phyloP scores from a whole-genome alignment of 2,888 invertebrate species.

The Cylindroiulus punctatus region DNA sequence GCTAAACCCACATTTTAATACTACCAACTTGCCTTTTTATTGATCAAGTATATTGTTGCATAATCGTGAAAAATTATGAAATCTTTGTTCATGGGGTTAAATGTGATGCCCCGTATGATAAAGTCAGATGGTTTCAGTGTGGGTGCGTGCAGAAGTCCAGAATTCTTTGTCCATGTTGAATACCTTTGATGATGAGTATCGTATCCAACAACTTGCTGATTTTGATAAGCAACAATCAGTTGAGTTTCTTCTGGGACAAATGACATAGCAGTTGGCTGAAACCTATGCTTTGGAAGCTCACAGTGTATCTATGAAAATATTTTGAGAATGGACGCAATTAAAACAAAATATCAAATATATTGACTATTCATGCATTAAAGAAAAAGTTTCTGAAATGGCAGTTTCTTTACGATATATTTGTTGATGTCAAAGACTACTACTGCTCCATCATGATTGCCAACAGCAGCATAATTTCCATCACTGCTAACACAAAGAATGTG shows the following conservation, averaged over 20 bases:
- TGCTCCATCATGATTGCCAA: conserved; percentile 74
- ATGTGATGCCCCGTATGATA: conserved; percentile 45
- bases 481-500: conserved; percentile 69
- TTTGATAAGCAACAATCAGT: conserved; percentile 79
- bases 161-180: conserved; percentile 39
- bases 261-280: conserved; percentile 77
- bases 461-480: conserved; percentile 74
- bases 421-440: conserved; percentile 74
- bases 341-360: not conserved
- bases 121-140: not conserved
- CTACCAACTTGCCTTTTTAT: conserved; percentile 36
- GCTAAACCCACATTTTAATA: not conserved
- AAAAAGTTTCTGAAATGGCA: conserved; percentile 40
- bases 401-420: conserved; percentile 63
- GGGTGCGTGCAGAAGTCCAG: not conserved
- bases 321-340: not conserved
- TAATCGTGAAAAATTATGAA: conserved; percentile 47
- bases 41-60: not conserved
- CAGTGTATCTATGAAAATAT: conserved; percentile 64
- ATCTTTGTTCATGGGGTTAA: conserved; percentile 1
- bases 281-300: conserved; percentile 76
- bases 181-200: not conserved
- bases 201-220: conserved; percentile 69
- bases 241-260: conserved; percentile 72
- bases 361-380: not conserved